A percentile compares a stretch with the other conserved stretches of the same genome.
Evolutionary conservation across 2,797 vertebrate genomes (phyloP).

Genomic region (Pteronotus mesoamericanus): DNA sequence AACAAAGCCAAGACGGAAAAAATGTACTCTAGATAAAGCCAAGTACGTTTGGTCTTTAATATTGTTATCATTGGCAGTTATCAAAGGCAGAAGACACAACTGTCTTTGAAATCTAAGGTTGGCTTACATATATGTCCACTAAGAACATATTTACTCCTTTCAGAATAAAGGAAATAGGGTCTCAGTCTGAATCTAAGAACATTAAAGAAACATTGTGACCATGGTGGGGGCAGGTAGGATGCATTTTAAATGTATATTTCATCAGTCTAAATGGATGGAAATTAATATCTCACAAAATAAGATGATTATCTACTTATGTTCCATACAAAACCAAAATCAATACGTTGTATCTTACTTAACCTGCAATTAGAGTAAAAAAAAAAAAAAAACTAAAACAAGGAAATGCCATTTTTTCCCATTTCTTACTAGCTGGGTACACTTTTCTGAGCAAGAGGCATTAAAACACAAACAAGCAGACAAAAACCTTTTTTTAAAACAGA

Average conservation of each 20-base stretch:
- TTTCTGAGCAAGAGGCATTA: constrained; percentile 71
- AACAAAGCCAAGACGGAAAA: neutral
- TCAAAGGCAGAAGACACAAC: neutral
- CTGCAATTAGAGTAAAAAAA: constrained; percentile 74
- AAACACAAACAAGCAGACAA: constrained; percentile 66
- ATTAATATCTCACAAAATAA: constrained; percentile 59
- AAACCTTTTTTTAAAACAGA: constrained; percentile 13
- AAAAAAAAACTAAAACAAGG: constrained; percentile 67
- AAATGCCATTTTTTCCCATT: constrained; percentile 76
- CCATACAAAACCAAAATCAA: constrained; percentile 60
- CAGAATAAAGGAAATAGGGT: constrained; percentile 6
- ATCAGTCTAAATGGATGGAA: constrained; percentile 57
- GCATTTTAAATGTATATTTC: constrained; percentile 11
- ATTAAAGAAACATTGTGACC: neutral
- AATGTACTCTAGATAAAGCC: neutral
- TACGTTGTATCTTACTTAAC: constrained; percentile 75
- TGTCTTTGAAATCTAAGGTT: neutral
- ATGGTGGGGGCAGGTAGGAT: neutral
- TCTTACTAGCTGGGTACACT: constrained; percentile 75
- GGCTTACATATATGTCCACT: neutral
- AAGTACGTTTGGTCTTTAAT: neutral
- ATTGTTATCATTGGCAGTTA: neutral
- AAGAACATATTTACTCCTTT: neutral
- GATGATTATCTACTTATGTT: constrained; percentile 53
- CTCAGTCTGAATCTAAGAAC: neutral